phyloP scores from a whole-genome alignment of 2,113 vertebrate genomes.

The Dasypus novemcinctus region DNA sequence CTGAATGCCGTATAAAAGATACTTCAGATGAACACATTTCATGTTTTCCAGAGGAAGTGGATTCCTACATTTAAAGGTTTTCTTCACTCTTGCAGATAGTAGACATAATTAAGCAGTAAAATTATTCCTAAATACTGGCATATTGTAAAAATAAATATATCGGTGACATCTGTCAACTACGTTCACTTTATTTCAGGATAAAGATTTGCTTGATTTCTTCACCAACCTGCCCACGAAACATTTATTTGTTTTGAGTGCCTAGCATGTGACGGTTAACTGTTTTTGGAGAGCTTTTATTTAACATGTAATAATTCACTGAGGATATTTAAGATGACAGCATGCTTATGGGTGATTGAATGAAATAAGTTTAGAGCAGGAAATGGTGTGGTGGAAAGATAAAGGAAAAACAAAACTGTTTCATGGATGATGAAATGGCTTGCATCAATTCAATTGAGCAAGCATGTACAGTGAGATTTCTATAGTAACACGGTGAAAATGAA shows the following conservation, averaged over 20 bases:
- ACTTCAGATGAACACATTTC: not conserved
- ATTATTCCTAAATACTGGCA: not conserved
- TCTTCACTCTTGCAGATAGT: not conserved
- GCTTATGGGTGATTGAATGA: not conserved
- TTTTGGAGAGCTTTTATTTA: constrained; percentile 1
- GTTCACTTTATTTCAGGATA: not conserved
- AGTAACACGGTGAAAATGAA: not conserved
- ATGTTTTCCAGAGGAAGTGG: not conserved
- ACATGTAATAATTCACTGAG: not conserved
- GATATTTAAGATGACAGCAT: not conserved
- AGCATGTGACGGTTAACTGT: not conserved
- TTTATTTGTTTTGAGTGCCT: not conserved
- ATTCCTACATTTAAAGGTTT: not conserved
- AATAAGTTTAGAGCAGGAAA: not conserved
- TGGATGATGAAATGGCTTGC: not conserved
- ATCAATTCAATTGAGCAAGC: not conserved
- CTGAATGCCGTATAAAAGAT: not conserved
- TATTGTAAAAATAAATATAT: not conserved
- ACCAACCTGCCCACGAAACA: not conserved
- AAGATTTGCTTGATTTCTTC: not conserved
- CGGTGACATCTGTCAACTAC: not conserved
- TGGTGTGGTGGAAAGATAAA: not conserved
- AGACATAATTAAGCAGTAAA: not conserved
- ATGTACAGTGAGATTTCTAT: not conserved
- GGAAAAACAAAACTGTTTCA: not conserved